Conservation (phyloP, 2,113 vertebrate species). For the Orycteropus afer region DNA sequence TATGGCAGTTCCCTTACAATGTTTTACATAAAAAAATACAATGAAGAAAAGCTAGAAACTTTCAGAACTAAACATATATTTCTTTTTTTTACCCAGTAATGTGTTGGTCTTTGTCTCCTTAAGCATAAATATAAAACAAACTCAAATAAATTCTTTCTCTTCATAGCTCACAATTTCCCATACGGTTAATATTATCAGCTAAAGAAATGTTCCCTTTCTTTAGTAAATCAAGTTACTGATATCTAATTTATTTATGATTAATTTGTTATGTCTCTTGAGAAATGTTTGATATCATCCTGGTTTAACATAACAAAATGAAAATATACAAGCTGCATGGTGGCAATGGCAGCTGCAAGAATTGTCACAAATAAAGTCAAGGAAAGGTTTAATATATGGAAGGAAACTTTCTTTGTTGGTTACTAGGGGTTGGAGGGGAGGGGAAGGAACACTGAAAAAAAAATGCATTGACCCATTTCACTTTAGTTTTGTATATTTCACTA, state of each 20-base stretch:
- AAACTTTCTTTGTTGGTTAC: no score
- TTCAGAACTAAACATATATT: background rate
- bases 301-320: background rate
- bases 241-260: background rate
- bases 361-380: background rate
- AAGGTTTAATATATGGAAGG: no score
- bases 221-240: background rate
- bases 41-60: background rate
- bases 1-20: background rate
- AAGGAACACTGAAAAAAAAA: no score
- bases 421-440: no score
- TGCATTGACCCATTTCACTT: no score
- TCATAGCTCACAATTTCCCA: background rate
- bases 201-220: background rate
- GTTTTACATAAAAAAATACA: slow-evolving; percentile 12
- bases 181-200: background rate
- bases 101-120: background rate
- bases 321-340: background rate
- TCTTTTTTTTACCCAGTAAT: background rate
- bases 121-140: slow-evolving; percentile 34
- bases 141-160: background rate
- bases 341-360: background rate
- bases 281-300: background rate
- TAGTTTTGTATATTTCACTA: no score
- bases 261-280: background rate